Evolutionary conservation across 2,113 vertebrate species (phyloP).

Genomic region (Hemicordylus capensis): DNA sequence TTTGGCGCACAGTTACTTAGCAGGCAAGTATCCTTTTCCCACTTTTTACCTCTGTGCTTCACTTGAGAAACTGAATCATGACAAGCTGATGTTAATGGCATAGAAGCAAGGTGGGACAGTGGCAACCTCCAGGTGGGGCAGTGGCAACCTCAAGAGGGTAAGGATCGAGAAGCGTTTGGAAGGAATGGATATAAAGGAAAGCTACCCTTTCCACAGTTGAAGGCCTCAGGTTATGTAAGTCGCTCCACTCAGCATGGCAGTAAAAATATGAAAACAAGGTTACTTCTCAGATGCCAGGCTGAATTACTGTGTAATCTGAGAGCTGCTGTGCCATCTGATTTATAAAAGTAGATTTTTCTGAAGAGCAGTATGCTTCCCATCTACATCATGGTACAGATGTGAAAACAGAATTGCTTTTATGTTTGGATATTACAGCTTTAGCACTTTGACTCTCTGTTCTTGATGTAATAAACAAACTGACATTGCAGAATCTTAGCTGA

Average conservation of each 20-base stretch:
- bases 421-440: background rate
- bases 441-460: background rate
- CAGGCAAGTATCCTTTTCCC: background rate
- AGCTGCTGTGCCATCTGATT: background rate
- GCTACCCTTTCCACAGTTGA: background rate
- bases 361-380: background rate
- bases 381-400: background rate
- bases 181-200: background rate
- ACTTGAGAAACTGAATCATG: background rate
- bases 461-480: background rate
- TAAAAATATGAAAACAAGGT: background rate
- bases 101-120: too few relatives aligned
- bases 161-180: background rate
- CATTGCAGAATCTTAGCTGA: background rate
- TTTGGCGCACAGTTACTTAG: background rate
- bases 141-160: background rate
- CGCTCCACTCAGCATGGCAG: background rate
- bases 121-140: too few relatives aligned
- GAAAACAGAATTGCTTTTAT: background rate
- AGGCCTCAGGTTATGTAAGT: background rate
- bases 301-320: background rate
- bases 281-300: background rate
- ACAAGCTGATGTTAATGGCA: background rate
- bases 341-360: rapidly evolving
- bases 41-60: background rate